Conservation (phyloP, 2,113 vertebrate genomes). For the Chroicocephalus ridibundus region DNA sequence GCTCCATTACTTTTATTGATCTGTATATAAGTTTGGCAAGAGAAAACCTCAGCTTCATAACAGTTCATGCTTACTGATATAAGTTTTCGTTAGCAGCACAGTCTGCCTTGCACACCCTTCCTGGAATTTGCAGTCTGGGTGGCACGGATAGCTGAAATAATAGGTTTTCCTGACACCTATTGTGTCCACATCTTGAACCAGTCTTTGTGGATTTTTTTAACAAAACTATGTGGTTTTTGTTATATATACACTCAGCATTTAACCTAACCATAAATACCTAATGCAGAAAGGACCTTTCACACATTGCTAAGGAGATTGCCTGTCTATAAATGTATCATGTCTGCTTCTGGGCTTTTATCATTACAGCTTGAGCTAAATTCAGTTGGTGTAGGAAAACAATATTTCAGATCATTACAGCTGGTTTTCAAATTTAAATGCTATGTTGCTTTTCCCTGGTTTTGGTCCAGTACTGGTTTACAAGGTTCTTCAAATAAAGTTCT, state of each 20-base stretch:
- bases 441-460: not conserved
- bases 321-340: not conserved
- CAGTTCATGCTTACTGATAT: not conserved
- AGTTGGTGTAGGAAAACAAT: not conserved
- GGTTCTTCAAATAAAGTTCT: slow-evolving; percentile 28
- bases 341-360: not conserved
- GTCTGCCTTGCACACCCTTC: not conserved
- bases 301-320: not conserved
- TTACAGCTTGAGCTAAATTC: slow-evolving; percentile 1
- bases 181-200: not conserved
- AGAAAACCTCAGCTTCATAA: not conserved
- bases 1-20: not conserved
- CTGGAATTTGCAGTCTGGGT: not conserved
- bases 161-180: not conserved
- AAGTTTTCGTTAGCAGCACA: not conserved
- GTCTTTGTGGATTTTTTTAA: not conserved
- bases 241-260: no score
- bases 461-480: slow-evolving; percentile 18
- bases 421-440: slow-evolving; percentile 44
- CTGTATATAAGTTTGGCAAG: not conserved
- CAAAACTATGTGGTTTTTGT: not conserved
- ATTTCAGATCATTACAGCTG: slow-evolving; percentile 47
- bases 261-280: no score
- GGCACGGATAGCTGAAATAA: not conserved
- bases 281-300: not conserved